phyloP scores from a whole-genome alignment of 1,140 invertebrate species.

The Pantala flavescens region DNA sequence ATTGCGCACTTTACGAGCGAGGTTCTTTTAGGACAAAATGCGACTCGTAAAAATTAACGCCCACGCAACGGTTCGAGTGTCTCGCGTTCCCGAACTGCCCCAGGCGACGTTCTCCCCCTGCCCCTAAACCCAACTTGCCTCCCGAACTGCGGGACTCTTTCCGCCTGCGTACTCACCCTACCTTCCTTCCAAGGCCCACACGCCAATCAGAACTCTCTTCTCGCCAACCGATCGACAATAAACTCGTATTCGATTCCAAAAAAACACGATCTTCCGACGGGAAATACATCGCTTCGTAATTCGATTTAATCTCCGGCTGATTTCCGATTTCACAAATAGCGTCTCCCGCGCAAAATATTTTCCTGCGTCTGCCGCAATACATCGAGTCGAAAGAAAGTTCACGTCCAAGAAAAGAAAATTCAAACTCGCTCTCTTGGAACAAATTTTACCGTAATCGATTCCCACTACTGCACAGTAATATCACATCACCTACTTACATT shows the following conservation, averaged over 20 bases:
- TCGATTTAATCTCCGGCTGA: background rate
- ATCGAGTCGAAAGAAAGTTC: too few relatives aligned
- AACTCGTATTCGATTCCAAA: background rate
- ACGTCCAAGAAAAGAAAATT: too few relatives aligned
- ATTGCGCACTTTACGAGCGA: too few relatives aligned
- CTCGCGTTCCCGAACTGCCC: background rate
- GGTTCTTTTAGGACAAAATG: too few relatives aligned
- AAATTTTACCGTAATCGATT: too few relatives aligned
- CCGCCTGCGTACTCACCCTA: background rate
- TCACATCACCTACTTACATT: too few relatives aligned
- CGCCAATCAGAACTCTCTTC: background rate
- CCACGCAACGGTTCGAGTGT: background rate
- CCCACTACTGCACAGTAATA: too few relatives aligned
- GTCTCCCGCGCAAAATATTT: background rate
- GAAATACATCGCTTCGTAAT: background rate
- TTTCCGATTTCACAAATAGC: background rate
- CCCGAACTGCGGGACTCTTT: background rate
- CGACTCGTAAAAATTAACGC: background rate
- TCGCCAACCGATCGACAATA: background rate
- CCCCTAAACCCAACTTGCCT: background rate
- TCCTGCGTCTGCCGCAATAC: too few relatives aligned
- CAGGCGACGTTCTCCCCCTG: background rate
- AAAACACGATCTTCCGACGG: background rate
- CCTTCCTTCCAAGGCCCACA: background rate
- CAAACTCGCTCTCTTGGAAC: too few relatives aligned